These are phyloP conservation scores for Caenorhabditis doughertyi DNA, from an alignment of 2,888 invertebrate genomes.

Conservation along the genomic window DNA sequence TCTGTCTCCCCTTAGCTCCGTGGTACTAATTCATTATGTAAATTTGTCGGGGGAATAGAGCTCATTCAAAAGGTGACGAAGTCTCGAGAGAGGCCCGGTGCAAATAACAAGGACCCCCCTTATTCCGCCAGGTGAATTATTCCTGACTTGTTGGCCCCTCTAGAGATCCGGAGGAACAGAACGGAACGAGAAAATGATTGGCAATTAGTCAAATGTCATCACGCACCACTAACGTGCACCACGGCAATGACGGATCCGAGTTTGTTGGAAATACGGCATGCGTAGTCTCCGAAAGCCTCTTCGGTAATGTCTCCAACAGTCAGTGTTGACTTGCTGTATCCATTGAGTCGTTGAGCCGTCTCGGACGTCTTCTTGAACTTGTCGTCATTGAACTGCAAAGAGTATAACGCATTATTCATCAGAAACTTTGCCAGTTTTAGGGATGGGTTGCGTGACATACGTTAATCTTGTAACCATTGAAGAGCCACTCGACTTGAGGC, in stretches of 20 bases:
- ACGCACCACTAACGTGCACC: conserved; percentile 72
- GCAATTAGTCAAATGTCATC: conserved; percentile 60
- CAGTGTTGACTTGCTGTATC: conserved; percentile 65
- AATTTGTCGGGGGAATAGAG: conserved; percentile 58
- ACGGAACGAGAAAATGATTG: conserved; percentile 55
- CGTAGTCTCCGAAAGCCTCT: conserved; percentile 74
- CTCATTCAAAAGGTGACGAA: conserved; percentile 58
- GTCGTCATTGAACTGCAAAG: conserved; percentile 66
- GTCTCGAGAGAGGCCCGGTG: conserved; percentile 42
- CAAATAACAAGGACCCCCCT: conserved; percentile 49
- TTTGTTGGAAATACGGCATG: conserved; percentile 71
- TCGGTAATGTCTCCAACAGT: conserved; percentile 63
- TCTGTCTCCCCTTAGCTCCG: not conserved
- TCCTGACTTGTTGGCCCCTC: conserved; percentile 28
- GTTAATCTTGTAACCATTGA: conserved; percentile 77
- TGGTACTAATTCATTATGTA: conserved; percentile 61
- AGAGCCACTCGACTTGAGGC: conserved; percentile 77
- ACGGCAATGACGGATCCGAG: conserved; percentile 68
- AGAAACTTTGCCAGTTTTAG: conserved; percentile 19
- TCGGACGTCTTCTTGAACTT: conserved; percentile 67
- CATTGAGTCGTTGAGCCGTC: conserved; percentile 63
- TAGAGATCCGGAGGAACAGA: conserved; percentile 24
- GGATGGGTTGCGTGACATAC: conserved; percentile 63
- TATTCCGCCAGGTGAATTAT: conserved; percentile 58
- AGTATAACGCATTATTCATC: conserved; percentile 32